Conservation (phyloP, 1,140 invertebrate genomes). For the Hestina assimilis region DNA sequence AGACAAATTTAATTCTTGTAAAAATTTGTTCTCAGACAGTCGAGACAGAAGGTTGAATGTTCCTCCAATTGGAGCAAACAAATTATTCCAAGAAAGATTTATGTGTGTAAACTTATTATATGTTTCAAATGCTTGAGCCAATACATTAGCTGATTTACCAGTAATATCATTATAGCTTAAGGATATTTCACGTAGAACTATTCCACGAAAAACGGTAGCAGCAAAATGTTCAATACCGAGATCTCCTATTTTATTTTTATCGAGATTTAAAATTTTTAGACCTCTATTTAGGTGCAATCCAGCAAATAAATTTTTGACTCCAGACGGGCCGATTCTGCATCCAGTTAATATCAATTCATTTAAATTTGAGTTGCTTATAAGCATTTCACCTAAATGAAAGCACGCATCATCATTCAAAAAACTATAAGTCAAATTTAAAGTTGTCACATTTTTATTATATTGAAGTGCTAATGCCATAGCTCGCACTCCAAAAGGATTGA, state of each 20-base stretch:
- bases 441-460: conserved; percentile 58
- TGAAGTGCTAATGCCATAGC: conserved; percentile 61
- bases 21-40: conserved; percentile 38
- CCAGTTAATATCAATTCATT: conserved; percentile 64
- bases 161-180: conserved; percentile 69
- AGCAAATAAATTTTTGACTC: conserved; percentile 48
- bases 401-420: conserved; percentile 63
- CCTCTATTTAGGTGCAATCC: conserved; percentile 46
- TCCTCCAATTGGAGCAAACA: conserved; percentile 41
- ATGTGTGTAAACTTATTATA: conserved; percentile 64
- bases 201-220: conserved; percentile 47
- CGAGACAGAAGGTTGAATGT: conserved; percentile 32
- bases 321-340: conserved; percentile 67
- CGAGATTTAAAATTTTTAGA: conserved; percentile 57
- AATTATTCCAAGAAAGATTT: conserved; percentile 74
- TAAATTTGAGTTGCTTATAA: conserved; percentile 60
- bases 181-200: conserved; percentile 53
- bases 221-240: conserved; percentile 51
- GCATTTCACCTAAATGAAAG: conserved; percentile 65
- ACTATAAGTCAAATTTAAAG: conserved; percentile 68
- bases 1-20: conserved; percentile 52
- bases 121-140: conserved; percentile 64
- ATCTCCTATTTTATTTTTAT: conserved; percentile 65
- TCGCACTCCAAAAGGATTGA: conserved; percentile 60
- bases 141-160: conserved; percentile 43